Conservation (phyloP, 2,888 invertebrate species). For the Drosophila anomelani region DNA sequence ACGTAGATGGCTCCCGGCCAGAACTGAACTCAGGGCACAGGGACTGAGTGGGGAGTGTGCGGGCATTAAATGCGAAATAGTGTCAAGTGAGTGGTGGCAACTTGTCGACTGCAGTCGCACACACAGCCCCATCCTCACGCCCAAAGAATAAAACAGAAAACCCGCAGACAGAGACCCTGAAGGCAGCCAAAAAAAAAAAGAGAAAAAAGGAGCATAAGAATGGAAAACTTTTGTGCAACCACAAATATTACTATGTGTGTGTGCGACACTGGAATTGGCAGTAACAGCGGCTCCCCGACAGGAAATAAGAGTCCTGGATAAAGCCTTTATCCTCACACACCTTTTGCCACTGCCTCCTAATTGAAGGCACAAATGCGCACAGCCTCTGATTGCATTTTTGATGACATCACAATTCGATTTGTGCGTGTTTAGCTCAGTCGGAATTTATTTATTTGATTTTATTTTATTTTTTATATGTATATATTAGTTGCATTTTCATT, state of each 20-base stretch:
- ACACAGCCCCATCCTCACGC: slow-evolving; percentile 9
- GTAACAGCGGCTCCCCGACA: neutral
- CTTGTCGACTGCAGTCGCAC: slow-evolving; percentile 25
- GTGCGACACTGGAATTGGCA: slow-evolving; percentile 23
- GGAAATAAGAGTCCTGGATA: neutral
- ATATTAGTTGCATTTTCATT: neutral
- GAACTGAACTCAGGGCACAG: neutral
- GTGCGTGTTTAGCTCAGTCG: neutral
- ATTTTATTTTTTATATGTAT: neutral
- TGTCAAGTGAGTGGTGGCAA: slow-evolving; percentile 35
- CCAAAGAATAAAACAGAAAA: neutral
- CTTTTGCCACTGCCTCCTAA: neutral
- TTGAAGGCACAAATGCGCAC: neutral
- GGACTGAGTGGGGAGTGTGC: neutral
- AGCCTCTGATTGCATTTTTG: neutral
- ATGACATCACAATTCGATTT: neutral
- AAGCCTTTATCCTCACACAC: slow-evolving; percentile 2
- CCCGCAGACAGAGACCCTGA: slow-evolving; percentile 16
- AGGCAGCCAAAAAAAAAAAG: slow-evolving; percentile 7
- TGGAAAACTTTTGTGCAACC: slow-evolving; percentile 29
- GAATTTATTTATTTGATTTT: neutral
- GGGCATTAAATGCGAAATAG: slow-evolving; percentile 33
- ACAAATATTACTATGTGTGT: slow-evolving; percentile 9
- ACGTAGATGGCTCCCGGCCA: slow-evolving; percentile 19
- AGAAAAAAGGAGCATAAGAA: neutral